Evolutionary conservation across 2,797 vertebrate genomes (phyloP), one percentile per base, ranked within the genome.

Genomic region (Florisuga fusca): DNA sequence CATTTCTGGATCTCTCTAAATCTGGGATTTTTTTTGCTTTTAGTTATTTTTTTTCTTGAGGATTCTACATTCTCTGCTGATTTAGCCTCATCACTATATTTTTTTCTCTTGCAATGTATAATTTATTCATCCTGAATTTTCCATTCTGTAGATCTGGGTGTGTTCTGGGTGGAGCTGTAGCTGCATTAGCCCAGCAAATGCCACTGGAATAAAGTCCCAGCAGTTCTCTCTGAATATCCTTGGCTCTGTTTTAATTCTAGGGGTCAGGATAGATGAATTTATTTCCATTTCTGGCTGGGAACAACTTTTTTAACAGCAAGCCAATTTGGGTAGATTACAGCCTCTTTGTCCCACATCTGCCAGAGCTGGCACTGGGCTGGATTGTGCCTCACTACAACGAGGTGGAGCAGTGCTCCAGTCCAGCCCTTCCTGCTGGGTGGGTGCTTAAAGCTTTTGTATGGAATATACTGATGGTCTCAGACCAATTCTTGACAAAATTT

Each of bases 241-340:
- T 29, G 7, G 6, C 1, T 10, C 18, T 77, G 4, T 4, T 46
- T 59, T 8, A 19, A 7, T 9, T 63, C 15, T 4, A 0, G 12
- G 53, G 19, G 1, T 63, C 38, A 84, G 61, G 36, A 61, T 16
- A 23, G 63, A 63, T 43, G 8, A 1, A 1, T 51, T n/a, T 31
- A 1, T 83, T 48, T 16, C 51, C 27, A 12, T 31, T 82, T 59
- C 50, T 50, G 67, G 7, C 62, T 87, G 34, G 21, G 69, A 59
- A 55, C 23, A 61, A 48, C 46, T 55, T 33, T 31, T 21, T 41
- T 26, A 7, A 19, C 23, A 22, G 3, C 12, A 53, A 53, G 27
- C 46, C 53, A 7, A 7, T 46, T 50, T 54, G 43, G 23, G 4
- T 2, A 7, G 55, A 3, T 48, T 11, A 22, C 2, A 18, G 23